These are phyloP conservation scores for Anomalospiza imberbis DNA, from an alignment of 2,797 vertebrate genomes.

Conservation along the genomic window DNA sequence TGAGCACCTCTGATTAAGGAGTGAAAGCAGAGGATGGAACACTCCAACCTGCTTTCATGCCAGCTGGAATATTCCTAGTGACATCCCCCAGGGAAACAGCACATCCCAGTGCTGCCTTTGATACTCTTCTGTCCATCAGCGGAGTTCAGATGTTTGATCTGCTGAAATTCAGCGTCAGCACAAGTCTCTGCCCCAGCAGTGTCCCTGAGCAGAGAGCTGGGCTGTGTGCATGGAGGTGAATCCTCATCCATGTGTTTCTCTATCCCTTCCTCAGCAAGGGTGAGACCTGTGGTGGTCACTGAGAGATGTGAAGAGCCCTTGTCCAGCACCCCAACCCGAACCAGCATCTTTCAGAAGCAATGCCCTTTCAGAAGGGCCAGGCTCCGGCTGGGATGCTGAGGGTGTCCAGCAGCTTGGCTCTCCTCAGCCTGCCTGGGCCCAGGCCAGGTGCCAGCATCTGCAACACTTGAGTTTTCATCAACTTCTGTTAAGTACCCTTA, in stretches of 20 bases:
- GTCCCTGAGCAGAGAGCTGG: fast-evolving
- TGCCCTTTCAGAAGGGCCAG: fast-evolving
- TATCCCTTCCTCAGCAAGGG: background rate
- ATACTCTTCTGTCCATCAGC: background rate
- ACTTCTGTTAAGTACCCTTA: background rate
- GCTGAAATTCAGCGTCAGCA: background rate
- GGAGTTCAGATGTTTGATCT: background rate
- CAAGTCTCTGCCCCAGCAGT: background rate
- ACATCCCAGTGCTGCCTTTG: background rate
- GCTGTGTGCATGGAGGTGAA: fast-evolving
- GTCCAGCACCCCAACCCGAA: background rate
- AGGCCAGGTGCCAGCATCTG: background rate
- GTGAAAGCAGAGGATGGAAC: background rate
- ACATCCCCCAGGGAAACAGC: no score
- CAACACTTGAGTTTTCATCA: background rate
- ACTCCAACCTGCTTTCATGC: background rate
- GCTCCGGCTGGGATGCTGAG: background rate
- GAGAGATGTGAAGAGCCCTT: fast-evolving
- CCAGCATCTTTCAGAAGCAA: fast-evolving
- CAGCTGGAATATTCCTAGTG: background rate
- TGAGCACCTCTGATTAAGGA: background rate
- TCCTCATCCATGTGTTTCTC: fast-evolving
- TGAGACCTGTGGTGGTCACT: background rate
- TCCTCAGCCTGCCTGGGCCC: background rate
- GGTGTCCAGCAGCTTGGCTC: background rate